phyloP scores from a whole-genome alignment of 2,888 invertebrate genomes.

The Synanthedon myopaeformis region DNA sequence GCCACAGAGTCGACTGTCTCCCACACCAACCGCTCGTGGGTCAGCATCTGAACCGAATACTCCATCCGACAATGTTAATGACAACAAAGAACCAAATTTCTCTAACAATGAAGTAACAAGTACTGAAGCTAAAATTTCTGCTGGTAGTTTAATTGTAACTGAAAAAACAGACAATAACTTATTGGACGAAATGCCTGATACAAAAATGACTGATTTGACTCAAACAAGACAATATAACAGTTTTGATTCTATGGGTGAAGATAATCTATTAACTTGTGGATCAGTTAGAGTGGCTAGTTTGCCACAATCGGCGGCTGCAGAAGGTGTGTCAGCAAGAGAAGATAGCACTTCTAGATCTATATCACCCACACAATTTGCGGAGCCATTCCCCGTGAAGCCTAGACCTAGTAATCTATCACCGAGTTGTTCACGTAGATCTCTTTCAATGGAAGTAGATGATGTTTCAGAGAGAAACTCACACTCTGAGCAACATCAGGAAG shows the following conservation, averaged over 20 bases:
- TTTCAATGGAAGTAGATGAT: slow-evolving; percentile 66
- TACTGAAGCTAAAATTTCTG: slow-evolving; percentile 50
- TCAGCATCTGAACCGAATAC: slow-evolving; percentile 38
- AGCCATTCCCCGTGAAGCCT: slow-evolving; percentile 52
- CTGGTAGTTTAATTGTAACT: slow-evolving; percentile 60
- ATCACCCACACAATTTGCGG: slow-evolving; percentile 60
- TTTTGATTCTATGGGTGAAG: slow-evolving; percentile 64
- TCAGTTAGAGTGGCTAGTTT: slow-evolving; percentile 51
- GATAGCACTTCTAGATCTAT: slow-evolving; percentile 58
- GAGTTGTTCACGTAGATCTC: slow-evolving; percentile 56
- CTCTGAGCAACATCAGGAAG: slow-evolving; percentile 49
- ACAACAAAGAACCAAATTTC: slow-evolving; percentile 50
- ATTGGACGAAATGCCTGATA: slow-evolving; percentile 63
- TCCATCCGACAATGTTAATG: slow-evolving; percentile 33
- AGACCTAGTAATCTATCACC: slow-evolving; percentile 50
- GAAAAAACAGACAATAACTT: slow-evolving; percentile 61
- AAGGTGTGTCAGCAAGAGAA: slow-evolving; percentile 45
- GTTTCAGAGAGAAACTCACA: slow-evolving; percentile 57
- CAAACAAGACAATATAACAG: slow-evolving; percentile 63
- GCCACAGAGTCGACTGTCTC: slow-evolving; percentile 25
- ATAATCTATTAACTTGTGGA: slow-evolving; percentile 55
- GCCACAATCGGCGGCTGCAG: slow-evolving; percentile 44
- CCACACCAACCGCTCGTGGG: slow-evolving; percentile 29
- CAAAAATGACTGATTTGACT: slow-evolving; percentile 65
- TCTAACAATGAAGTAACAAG: slow-evolving; percentile 38